Evolutionary conservation across 2,113 vertebrate species (phyloP).

Genomic region (Potamarius usumacintae): DNA sequence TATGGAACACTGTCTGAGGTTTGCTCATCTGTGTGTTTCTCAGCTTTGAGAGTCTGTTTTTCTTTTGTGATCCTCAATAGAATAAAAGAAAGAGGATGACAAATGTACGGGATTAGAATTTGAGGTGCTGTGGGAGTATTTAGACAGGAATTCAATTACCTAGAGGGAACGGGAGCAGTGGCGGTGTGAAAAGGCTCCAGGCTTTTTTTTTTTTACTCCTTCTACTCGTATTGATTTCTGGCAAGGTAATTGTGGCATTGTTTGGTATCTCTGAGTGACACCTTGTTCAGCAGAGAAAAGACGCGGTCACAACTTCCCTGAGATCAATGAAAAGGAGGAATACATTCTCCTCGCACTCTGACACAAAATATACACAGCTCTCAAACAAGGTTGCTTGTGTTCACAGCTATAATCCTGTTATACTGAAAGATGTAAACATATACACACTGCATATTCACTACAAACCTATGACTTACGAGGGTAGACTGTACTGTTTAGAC

Average conservation of each 20-base stretch:
- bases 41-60: slow-evolving; percentile 25
- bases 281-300: slow-evolving; percentile 37
- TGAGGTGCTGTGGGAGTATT: slow-evolving; percentile 43
- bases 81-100: slow-evolving; percentile 20
- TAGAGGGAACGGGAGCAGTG: slow-evolving; percentile 31
- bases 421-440: background rate
- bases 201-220: slow-evolving; percentile 22
- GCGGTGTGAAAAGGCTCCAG: slow-evolving; percentile 38
- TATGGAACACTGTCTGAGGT: slow-evolving; percentile 12
- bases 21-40: slow-evolving; percentile 12
- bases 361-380: slow-evolving; percentile 23
- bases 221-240: slow-evolving; percentile 40
- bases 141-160: slow-evolving; percentile 53
- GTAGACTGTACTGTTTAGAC: background rate
- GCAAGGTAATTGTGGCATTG: slow-evolving; percentile 45
- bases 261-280: slow-evolving; percentile 46
- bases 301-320: slow-evolving; percentile 25
- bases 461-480: background rate
- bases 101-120: slow-evolving; percentile 47
- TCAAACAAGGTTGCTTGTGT: background rate
- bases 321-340: slow-evolving; percentile 40
- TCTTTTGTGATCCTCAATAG: slow-evolving; percentile 19
- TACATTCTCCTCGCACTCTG: background rate
- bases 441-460: background rate
- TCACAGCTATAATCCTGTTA: background rate